Percentiles rank a stretch among this genome's conserved stretches.
These are phyloP conservation scores for Tortrix viridana DNA, from an alignment of 2,888 invertebrate species.

Conservation along the genomic window DNA sequence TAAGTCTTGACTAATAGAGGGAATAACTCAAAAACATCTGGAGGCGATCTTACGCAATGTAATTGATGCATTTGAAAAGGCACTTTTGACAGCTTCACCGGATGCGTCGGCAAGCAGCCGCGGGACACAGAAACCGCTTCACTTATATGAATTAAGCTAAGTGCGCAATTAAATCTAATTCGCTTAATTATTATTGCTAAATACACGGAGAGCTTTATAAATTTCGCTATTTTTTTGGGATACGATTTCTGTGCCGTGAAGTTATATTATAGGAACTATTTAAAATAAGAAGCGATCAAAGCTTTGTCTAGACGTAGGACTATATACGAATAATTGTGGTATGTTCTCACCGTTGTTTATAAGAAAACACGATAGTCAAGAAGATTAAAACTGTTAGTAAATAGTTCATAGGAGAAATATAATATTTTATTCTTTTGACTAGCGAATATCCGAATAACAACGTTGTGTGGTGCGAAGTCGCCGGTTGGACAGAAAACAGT, in stretches of 20 bases:
- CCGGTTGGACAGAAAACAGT: slow-evolving; percentile 21
- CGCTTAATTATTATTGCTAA: slow-evolving; percentile 16
- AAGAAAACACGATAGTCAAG: slow-evolving; percentile 8
- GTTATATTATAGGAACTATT: slow-evolving; percentile 66
- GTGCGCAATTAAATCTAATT: slow-evolving; percentile 4
- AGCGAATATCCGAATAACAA: slow-evolving; percentile 14
- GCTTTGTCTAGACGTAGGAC: slow-evolving; percentile 50
- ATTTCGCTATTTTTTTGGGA: background rate
- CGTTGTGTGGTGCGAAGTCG: slow-evolving; percentile 28
- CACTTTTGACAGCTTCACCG: background rate
- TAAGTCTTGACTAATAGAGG: too few species aligned
- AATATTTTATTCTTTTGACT: slow-evolving; percentile 2
- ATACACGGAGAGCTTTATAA: slow-evolving; percentile 4
- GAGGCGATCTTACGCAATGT: too few species aligned
- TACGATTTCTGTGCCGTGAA: slow-evolving; percentile 37
- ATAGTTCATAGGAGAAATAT: background rate
- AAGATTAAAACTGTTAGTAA: background rate
- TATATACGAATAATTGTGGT: slow-evolving; percentile 31
- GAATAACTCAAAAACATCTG: too few species aligned
- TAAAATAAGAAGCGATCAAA: slow-evolving; percentile 65
- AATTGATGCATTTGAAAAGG: background rate
- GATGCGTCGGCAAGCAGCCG: background rate
- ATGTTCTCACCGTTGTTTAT: slow-evolving; percentile 17
- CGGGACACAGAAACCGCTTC: slow-evolving; percentile 20
- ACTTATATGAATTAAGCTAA: slow-evolving; percentile 9